Conservation (phyloP, 2,888 invertebrate species). For the Cataglyphis cursor region DNA sequence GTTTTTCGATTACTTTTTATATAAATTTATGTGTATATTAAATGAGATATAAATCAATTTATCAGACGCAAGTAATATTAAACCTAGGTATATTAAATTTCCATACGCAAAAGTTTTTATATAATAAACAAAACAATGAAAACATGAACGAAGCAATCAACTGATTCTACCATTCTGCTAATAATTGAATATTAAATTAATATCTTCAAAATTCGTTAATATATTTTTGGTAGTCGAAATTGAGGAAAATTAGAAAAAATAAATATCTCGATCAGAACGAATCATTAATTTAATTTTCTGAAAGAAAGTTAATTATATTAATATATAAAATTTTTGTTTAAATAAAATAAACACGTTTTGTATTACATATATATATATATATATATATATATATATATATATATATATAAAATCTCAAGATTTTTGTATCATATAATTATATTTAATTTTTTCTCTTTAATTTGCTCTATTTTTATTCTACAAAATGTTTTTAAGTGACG, state of each 20-base stretch:
- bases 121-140: conserved; percentile 24
- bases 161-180: conserved; percentile 17
- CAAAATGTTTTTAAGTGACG: not conserved
- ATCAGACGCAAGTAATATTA: conserved; percentile 43
- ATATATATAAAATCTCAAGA: not conserved
- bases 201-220: conserved; percentile 21
- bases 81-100: conserved; percentile 44
- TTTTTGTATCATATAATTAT: not conserved
- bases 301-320: not conserved
- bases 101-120: conserved; percentile 35
- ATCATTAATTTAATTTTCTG: not conserved
- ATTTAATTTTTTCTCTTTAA: not conserved
- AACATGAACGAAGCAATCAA: conserved; percentile 13
- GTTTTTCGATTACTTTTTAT: conserved; percentile 47
- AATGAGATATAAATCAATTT: conserved; percentile 55
- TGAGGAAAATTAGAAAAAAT: not conserved
- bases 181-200: conserved; percentile 45
- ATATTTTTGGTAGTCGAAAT: conserved; percentile 26
- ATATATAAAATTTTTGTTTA: not conserved
- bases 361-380: not conserved
- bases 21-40: conserved; percentile 31
- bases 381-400: not conserved
- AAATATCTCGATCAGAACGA: not conserved
- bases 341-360: not conserved
- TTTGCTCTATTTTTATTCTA: not conserved